A percentile compares a stretch with the other conserved stretches of the same genome.
Conservation (phyloP, 2,888 invertebrate species). For the Tiliacea aurago region DNA sequence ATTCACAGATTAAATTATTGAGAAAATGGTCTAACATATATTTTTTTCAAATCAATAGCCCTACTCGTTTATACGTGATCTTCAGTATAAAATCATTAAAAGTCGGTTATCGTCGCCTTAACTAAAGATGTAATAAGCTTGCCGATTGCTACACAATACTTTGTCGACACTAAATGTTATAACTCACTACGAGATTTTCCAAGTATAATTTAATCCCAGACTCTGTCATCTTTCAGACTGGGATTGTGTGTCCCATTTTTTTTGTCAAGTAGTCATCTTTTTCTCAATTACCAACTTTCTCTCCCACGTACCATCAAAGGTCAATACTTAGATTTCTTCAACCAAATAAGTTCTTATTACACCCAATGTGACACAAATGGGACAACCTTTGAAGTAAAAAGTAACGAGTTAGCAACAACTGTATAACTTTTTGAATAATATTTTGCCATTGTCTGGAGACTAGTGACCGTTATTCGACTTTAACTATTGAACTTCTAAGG, state of each 20-base stretch:
- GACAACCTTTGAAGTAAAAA: not conserved
- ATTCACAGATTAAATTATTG: too few relatives aligned
- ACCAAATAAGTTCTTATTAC: constrained; percentile 11
- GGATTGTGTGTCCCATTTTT: not conserved
- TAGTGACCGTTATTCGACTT: constrained; percentile 37
- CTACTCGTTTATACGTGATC: too few relatives aligned
- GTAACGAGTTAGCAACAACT: not conserved
- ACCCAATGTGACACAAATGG: not conserved
- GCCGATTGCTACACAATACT: not conserved
- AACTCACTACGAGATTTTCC: not conserved
- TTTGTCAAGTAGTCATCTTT: constrained; percentile 5
- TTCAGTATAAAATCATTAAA: too few relatives aligned
- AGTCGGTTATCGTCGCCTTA: too few relatives aligned
- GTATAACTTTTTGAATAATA: constrained; percentile 1
- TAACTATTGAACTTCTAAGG: constrained; percentile 23
- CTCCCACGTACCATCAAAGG: not conserved
- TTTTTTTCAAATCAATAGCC: too few relatives aligned
- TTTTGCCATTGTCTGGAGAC: constrained; percentile 38
- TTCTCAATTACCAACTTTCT: constrained; percentile 8
- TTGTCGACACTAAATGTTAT: not conserved
- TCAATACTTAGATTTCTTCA: constrained; percentile 6
- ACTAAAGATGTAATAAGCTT: not conserved
- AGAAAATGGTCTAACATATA: too few relatives aligned
- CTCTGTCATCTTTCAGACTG: not conserved
- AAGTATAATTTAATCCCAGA: not conserved